Base-by-base conservation (phyloP, 2,888 invertebrate species). In the Acronicta alni region DNA sequence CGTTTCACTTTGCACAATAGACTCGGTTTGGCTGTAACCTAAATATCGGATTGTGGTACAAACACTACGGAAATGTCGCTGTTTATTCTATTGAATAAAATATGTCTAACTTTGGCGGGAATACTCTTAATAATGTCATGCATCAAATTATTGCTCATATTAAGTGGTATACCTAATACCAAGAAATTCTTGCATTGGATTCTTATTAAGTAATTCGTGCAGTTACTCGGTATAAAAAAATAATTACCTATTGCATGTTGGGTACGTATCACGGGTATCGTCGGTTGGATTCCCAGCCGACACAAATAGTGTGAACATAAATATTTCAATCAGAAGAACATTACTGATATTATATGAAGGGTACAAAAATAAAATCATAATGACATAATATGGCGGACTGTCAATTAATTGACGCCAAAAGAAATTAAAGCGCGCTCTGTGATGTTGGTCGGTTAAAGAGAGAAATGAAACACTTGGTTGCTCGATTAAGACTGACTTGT, bases 1-100 rank as follows among this genome's bases (percentile, higher is more conserved):
- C 90, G 85, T 90, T 92, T 91, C 88, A 90, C 90, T 91, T 91
- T 87, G 88, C 88, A 91, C 90, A 92, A 91, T 92, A 89, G 89
- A 88, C 88, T 88, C 82, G 83, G 90, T 92, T 92, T 90, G 89
- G 85, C 82, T 86, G 89, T 91, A 91, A 92, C 92, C 92, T 92
- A 92, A 92, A 92, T 92, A 92, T 92, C 88, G 86, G 82, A 89
- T 91, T 90, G 89, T 88, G 83, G 83, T 79, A 84, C 83, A 82
- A 82, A 81, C 79, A 82, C 83, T 82, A 81, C 82, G 84, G 84
- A 85, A 89, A 89, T 80, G 81, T 80, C 74, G 64, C 80, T 81
- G 84, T 85, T 87, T 89, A 87, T 84, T 83, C 82, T 78, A 85
- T 86, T 84, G 80, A 86, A 89, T 88, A 87, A 84, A 85, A 85